Base-by-base conservation (phyloP, 2,888 invertebrate species). In the Cataglyphis cursor region DNA sequence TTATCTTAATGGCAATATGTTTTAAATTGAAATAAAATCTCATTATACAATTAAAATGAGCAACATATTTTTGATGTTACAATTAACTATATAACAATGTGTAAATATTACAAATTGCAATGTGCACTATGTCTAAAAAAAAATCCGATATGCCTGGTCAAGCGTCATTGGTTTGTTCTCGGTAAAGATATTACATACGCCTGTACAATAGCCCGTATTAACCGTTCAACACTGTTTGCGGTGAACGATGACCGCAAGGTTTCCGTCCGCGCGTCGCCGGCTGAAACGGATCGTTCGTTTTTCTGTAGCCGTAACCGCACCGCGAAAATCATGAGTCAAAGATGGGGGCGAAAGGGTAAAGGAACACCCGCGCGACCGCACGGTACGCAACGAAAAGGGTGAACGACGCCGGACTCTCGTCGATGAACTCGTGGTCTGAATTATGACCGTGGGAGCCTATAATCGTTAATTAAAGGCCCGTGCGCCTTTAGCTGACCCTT, bases 391-490 rank as follows among this genome's bases (percentile, higher is more conserved):
- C 73, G 81, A 72, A 84, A 64, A 59, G 87, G 87, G 78, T 62
- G 76, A 78, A 81, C 73, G 81, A 64, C 62, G 57, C 81, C 41
- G 85, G 83, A 82, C 78, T 78, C 74, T 70, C 80, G 61, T 8
- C 51, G 51, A 51, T 51, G 73, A 72, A 54, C 70, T 66, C 81
- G 73, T 62, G 59, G 81, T 81, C 89, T 90, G 88, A 91, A 80
- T 91, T 88, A 89, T 87, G 88, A 88, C 81, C 75, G 81, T 44
- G 80, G 76, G 64, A 88, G 73, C 85, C 85, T 85, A 87, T 91
- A 86, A 90, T 90, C 89, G 90, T 85, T 89, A 88, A 90, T 90
- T 90, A 87, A 88, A 88, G 82, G 70, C 85, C 62, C 10, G 76
- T 65, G 62, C 82, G 65, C 78, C 61, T 65, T 72, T 65, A 72